Percentiles rank a stretch among this genome's conserved stretches.
Conservation (phyloP, 2,797 vertebrate species). For the Gila robusta region DNA sequence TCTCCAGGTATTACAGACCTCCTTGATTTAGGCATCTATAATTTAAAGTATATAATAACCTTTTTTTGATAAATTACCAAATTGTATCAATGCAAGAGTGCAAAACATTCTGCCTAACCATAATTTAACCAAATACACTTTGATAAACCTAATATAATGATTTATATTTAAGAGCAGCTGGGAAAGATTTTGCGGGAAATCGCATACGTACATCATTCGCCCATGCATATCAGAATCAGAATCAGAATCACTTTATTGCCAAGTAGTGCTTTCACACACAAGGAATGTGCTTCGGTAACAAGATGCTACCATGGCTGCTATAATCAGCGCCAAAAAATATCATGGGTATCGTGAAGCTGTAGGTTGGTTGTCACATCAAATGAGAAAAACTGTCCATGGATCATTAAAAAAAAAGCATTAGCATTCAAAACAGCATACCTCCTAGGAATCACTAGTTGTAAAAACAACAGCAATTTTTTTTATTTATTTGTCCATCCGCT, state of each 20-base stretch:
- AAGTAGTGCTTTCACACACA: too few relatives aligned
- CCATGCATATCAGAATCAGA: not conserved
- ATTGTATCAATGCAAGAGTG: not conserved
- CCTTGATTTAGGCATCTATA: not conserved
- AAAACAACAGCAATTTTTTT: not conserved
- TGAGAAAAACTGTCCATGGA: not conserved
- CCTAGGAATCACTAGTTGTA: not conserved
- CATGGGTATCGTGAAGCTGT: not conserved
- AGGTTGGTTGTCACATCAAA: not conserved
- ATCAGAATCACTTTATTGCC: too few relatives aligned
- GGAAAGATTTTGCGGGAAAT: not conserved
- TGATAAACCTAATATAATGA: not conserved
- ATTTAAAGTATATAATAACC: not conserved
- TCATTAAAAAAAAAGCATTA: not conserved
- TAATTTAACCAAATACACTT: not conserved
- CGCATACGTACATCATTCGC: not conserved
- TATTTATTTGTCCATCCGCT: not conserved
- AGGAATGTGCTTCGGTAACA: too few relatives aligned
- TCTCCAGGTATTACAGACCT: slow-evolving; percentile 36
- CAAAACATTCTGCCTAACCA: not conserved
- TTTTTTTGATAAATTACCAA: too few relatives aligned
- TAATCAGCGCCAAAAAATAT: not conserved
- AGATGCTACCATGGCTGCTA: too few relatives aligned
- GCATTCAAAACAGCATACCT: not conserved
- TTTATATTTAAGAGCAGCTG: not conserved